A percentile compares a stretch with the other conserved stretches of the same genome.
Evolutionary conservation across 2,888 invertebrate species (phyloP).

Genomic region (Griposia aprilina): DNA sequence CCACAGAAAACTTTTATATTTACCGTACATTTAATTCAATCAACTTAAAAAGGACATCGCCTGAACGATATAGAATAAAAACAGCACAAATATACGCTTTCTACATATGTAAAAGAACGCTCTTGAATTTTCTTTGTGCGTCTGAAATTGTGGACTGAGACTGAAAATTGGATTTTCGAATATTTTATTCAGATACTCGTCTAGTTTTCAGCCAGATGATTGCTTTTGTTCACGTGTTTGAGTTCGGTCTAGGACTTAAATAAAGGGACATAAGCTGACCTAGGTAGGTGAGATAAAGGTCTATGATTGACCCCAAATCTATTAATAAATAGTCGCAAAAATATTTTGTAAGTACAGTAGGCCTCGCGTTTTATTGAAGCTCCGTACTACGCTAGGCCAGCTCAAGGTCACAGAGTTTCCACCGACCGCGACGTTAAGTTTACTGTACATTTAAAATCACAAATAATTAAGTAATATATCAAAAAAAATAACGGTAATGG

Average conservation of each 20-base stretch:
- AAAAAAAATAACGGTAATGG: too few relatives aligned
- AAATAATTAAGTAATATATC: too few relatives aligned
- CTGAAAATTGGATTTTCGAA: conserved; percentile 45
- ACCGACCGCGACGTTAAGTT: too few relatives aligned
- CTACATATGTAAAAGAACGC: conserved; percentile 11
- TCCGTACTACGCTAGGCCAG: too few relatives aligned
- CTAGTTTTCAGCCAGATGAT: conserved; percentile 18
- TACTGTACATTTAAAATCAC: too few relatives aligned
- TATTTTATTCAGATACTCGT: conserved; percentile 41
- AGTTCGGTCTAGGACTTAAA: conserved; percentile 8
- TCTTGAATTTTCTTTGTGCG: conserved; percentile 42
- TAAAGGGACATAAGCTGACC: not conserved
- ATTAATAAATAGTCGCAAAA: not conserved
- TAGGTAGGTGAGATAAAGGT: not conserved
- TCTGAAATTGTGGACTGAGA: conserved; percentile 46
- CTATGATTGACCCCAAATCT: not conserved
- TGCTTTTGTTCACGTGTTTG: conserved; percentile 41
- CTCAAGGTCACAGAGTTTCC: too few relatives aligned
- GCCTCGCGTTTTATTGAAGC: not conserved
- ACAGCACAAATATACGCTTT: conserved; percentile 14
- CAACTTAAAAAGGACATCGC: not conserved
- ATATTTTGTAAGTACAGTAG: not conserved
- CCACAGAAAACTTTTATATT: conserved; percentile 1
- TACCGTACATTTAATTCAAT: conserved; percentile 10
- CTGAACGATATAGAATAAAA: conserved; percentile 13